Conservation (phyloP, 2,888 invertebrate species). For the Scaptomyza flava region DNA sequence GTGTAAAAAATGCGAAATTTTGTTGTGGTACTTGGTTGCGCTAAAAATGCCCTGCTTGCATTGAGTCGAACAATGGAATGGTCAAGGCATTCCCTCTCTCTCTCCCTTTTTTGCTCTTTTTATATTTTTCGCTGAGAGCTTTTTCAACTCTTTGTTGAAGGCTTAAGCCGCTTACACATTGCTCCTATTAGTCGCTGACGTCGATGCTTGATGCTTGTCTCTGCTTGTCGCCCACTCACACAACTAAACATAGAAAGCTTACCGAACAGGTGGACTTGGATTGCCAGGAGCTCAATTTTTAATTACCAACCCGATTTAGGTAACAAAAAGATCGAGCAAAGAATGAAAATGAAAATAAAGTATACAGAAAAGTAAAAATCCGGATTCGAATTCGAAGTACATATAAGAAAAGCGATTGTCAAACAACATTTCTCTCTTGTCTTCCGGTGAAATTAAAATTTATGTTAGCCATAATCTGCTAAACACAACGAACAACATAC, state of each 20-base stretch:
- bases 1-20: neutral
- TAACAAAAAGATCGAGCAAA: constrained; percentile 32
- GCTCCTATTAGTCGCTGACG: neutral
- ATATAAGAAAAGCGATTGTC: constrained; percentile 24
- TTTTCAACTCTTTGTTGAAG: constrained; percentile 46
- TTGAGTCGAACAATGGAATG: neutral
- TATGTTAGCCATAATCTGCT: constrained; percentile 74
- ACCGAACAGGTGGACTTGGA: constrained; percentile 5
- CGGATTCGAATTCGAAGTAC: neutral
- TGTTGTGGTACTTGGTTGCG: neutral
- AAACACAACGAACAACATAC: constrained; percentile 72
- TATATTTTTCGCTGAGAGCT: neutral
- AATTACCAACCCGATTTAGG: constrained; percentile 67
- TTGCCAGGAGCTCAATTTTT: constrained; percentile 56
- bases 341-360: neutral
- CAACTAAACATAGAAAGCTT: neutral
- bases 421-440: constrained; percentile 17
- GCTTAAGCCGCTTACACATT: constrained; percentile 58
- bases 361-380: neutral
- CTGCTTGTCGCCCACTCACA: neutral
- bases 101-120: neutral
- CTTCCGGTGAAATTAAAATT: constrained; percentile 70
- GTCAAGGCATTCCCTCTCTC: neutral
- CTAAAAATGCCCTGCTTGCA: neutral
- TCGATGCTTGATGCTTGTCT: constrained; percentile 1